A percentile compares a stretch with the other conserved stretches of the same genome.
These are phyloP conservation scores for Galemys pyrenaicus DNA, from an alignment of 2,113 vertebrate genomes.

Conservation along the genomic window DNA sequence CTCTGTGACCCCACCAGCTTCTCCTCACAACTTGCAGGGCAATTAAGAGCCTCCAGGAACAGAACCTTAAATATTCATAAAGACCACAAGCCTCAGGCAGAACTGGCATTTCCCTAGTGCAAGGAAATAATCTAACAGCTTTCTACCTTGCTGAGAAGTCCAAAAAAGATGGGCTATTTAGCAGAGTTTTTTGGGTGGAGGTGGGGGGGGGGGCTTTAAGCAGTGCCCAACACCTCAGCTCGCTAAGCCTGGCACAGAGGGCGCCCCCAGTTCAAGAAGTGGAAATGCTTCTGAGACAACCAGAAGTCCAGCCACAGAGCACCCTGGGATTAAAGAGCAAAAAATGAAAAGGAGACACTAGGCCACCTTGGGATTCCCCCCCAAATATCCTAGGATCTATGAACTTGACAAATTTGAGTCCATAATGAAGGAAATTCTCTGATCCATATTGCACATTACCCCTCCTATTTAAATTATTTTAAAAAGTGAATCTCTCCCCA, in stretches of 20 bases:
- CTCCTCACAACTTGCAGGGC: background rate
- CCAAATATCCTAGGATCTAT: background rate
- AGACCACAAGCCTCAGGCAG: background rate
- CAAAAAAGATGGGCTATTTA: constrained; percentile 3
- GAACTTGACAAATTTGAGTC: background rate
- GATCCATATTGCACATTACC: background rate
- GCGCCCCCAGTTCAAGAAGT: background rate
- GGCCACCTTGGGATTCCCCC: background rate
- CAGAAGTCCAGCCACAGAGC: background rate
- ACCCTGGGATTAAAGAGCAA: background rate
- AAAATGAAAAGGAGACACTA: background rate
- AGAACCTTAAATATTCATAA: background rate
- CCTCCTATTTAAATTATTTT: background rate
- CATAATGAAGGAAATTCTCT: background rate
- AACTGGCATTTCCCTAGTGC: background rate
- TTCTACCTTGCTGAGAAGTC: constrained; percentile 42
- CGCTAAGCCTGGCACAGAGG: background rate
- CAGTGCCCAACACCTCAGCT: background rate
- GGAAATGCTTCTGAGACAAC: background rate
- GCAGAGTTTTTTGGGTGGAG: background rate
- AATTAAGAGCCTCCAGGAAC: background rate
- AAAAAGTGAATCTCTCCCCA: constrained; percentile 10
- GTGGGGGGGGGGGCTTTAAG: background rate
- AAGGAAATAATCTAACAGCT: constrained; percentile 59
- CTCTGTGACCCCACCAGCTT: background rate